Conservation (phyloP, 2,113 vertebrate genomes). For the Potamarius usumacintae region DNA sequence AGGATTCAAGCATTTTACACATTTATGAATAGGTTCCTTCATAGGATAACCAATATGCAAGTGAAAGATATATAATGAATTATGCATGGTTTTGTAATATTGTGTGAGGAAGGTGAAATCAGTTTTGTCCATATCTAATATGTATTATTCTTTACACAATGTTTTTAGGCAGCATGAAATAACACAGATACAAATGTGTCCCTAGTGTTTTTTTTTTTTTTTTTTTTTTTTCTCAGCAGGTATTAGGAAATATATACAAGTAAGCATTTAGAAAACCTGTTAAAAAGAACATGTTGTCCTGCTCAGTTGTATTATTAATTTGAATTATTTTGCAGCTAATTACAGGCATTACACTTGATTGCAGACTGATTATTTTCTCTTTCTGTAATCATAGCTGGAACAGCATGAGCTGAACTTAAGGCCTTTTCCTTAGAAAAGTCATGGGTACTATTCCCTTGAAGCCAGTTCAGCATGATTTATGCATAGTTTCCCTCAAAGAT, state of each 20-base stretch:
- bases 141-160: not conserved
- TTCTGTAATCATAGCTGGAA: not conserved
- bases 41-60: not conserved
- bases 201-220: not conserved
- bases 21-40: not conserved
- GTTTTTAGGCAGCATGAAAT: not conserved
- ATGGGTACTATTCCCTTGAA: not conserved
- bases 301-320: not conserved
- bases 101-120: not conserved
- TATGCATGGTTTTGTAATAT: not conserved
- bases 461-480: conserved; percentile 1
- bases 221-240: not conserved
- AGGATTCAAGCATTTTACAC: not conserved
- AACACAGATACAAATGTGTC: not conserved
- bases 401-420: not conserved
- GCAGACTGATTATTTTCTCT: not conserved
- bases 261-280: not conserved
- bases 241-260: not conserved
- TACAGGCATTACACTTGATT: not conserved
- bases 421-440: not conserved
- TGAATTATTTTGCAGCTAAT: conserved; percentile 12
- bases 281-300: not conserved
- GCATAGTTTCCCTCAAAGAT: conserved; percentile 30
- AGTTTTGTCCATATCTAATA: conserved; percentile 4
- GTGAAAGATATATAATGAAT: not conserved